Evolutionary conservation across 2,888 invertebrate genomes (phyloP).

Genomic region (Scaptomyza reducta): DNA sequence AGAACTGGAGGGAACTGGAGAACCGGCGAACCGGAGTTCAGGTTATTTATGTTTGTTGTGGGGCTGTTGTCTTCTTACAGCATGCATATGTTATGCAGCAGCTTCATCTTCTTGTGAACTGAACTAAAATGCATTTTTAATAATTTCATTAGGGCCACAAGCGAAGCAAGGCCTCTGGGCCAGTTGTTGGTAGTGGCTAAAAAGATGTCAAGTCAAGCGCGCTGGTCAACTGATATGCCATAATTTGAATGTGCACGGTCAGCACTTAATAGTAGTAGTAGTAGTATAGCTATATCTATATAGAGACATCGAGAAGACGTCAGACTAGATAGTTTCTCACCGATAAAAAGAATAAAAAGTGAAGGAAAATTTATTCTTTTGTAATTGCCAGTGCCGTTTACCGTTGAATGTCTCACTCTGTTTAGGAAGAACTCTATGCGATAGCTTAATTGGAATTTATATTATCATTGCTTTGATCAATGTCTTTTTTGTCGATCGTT

Average conservation of each 20-base stretch:
- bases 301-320: slow-evolving; percentile 29
- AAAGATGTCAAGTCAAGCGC: slow-evolving; percentile 34
- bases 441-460: slow-evolving; percentile 80
- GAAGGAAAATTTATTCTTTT: slow-evolving; percentile 73
- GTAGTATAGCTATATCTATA: not conserved
- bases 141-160: slow-evolving; percentile 76
- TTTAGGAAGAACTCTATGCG: slow-evolving; percentile 17
- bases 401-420: slow-evolving; percentile 67
- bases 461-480: slow-evolving; percentile 75
- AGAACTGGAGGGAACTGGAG: too few species aligned
- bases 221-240: slow-evolving; percentile 72
- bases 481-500: slow-evolving; percentile 44
- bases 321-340: slow-evolving; percentile 62
- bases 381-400: slow-evolving; percentile 74
- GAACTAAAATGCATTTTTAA: slow-evolving; percentile 73
- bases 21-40: slow-evolving; percentile 14
- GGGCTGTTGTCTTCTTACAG: slow-evolving; percentile 23
- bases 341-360: slow-evolving; percentile 47
- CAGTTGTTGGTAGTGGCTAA: slow-evolving; percentile 15
- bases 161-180: slow-evolving; percentile 42
- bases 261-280: slow-evolving; percentile 56
- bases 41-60: slow-evolving; percentile 63
- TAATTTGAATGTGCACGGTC: slow-evolving; percentile 68
- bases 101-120: slow-evolving; percentile 37
- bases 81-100: slow-evolving; percentile 58